Conservation (phyloP, 2,113 vertebrate genomes). For the Atrichornis clamosus region DNA sequence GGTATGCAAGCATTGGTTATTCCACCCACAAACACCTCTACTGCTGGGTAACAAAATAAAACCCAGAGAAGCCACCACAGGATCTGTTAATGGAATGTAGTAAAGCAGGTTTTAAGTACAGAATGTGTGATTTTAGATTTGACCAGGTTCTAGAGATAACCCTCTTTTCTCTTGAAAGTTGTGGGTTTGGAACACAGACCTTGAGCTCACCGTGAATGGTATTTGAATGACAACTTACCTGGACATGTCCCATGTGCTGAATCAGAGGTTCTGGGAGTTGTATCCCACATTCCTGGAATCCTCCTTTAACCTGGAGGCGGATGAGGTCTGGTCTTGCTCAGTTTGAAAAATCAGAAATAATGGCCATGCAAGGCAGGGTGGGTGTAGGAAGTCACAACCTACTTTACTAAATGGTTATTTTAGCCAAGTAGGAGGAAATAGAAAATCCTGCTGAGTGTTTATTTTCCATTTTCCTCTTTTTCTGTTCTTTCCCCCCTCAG, state of each 20-base stretch:
- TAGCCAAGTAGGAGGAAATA: not conserved
- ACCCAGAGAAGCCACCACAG: not conserved
- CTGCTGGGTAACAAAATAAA: not conserved
- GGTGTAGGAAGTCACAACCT: not conserved
- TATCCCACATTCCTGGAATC: not conserved
- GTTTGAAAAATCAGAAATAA: not conserved
- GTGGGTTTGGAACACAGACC: not conserved
- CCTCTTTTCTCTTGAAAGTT: not conserved
- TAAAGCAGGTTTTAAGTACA: not conserved
- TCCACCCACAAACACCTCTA: not conserved
- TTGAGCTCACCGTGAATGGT: no score
- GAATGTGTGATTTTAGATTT: not conserved
- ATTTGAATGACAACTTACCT: not conserved
- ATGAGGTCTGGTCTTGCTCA: not conserved
- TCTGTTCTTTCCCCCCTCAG: slow-evolving; percentile 59
- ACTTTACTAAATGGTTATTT: not conserved
- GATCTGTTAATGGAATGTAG: not conserved
- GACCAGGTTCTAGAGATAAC: not conserved
- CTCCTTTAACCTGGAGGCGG: not conserved
- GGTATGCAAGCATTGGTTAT: not conserved
- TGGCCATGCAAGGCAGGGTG: not conserved
- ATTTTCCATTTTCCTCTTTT: not conserved
- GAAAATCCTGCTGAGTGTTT: not conserved
- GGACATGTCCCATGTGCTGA: not conserved
- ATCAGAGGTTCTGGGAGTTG: not conserved